Percentiles rank a stretch among this genome's conserved stretches.
Evolutionary conservation across 1,140 invertebrate genomes (phyloP).

Genomic region (Trichomalopsis sarcophagae): DNA sequence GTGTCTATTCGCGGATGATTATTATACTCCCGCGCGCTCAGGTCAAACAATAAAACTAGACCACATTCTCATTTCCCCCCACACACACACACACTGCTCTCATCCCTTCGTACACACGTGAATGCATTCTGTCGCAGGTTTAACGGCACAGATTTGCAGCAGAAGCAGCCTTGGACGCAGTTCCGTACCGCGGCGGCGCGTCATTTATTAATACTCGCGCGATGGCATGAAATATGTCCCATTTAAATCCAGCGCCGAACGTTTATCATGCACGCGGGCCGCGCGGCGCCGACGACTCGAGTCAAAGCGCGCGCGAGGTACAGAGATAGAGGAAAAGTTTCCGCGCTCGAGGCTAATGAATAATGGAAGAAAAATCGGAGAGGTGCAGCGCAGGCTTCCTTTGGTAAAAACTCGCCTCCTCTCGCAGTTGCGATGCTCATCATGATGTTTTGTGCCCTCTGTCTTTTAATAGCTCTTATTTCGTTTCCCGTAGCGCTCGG

Average conservation of each 20-base stretch:
- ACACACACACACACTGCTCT: background rate
- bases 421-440: background rate
- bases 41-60: too few relatives aligned
- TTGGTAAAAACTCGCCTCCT: background rate
- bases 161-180: constrained; percentile 8
- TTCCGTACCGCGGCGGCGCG: constrained; percentile 1
- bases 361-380: constrained; percentile 30
- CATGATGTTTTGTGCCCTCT: background rate
- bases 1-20: too few relatives aligned
- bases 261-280: constrained; percentile 12
- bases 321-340: constrained; percentile 10
- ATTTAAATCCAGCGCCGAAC: constrained; percentile 31
- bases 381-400: background rate
- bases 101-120: background rate
- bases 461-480: background rate
- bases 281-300: background rate
- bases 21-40: too few relatives aligned
- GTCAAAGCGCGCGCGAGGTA: background rate
- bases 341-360: constrained; percentile 21
- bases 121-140: background rate
- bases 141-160: constrained; percentile 18
- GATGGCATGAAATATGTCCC: constrained; percentile 43
- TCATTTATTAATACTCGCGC: constrained; percentile 44
- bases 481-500: background rate
- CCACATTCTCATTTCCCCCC: background rate